Evolutionary conservation across 2,113 vertebrate species (phyloP), one percentile per base, ranked within the genome.

Genomic region (Equus przewalskii): DNA sequence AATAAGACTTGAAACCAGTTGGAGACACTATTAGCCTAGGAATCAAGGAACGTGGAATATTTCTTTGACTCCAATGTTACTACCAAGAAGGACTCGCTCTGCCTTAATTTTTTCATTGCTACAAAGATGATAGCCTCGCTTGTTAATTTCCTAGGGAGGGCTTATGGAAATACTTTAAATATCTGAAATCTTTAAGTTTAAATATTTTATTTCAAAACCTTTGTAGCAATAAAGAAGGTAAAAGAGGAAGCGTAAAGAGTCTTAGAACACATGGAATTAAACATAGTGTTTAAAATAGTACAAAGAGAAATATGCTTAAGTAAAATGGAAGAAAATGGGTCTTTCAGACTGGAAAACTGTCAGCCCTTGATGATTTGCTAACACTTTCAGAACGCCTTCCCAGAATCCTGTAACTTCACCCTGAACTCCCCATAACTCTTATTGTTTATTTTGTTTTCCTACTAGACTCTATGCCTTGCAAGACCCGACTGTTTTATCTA

Each of bases 171-270:
- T 91, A 72, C 6, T 78, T 33, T 51, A 73, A 85, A 81, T 24
- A 76, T 24, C 19, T 90, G n/a, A 92, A 36, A 92, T 75, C 22
- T 62, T 72, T 83, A 64, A 36, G 28, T 67, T 95, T 87, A 82
- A 93, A 54, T 94, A 78, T 76, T 91, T 88, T 86, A 67, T 79
- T 97, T 84, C 26, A 76, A 88, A 87, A 60, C 2, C 18, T 90
- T 36, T 72, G 6, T 81, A 80, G 69, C 41, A 54, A 65, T 78
- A 46, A 75, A 64, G n/a, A 92, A 95, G 21, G 16, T 28, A 75
- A 92, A 89, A 41, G n/a, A 26, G 11, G 10, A 82, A 2, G 28
- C 1, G 0, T 36, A 51, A 65, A 81, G 8, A 82, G 4, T 80
- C 44, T 73, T 78, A 82, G 69, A 41, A 67, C 1, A 30, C 36